Conservation (phyloP, 2,888 invertebrate species). For the Dryomyza anilis region DNA sequence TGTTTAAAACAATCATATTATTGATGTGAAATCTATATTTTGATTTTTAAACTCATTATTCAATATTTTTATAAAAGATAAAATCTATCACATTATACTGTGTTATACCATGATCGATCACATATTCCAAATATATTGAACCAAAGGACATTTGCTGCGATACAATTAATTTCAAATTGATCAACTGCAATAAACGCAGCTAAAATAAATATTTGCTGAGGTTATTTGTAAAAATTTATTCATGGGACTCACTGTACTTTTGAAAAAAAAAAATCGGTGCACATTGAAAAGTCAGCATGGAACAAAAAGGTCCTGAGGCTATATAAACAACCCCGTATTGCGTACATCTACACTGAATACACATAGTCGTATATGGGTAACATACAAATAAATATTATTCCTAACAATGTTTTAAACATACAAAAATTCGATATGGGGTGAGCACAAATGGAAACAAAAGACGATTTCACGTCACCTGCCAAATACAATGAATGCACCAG, state of each 20-base stretch:
- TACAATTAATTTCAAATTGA: background rate
- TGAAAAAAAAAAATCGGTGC: background rate
- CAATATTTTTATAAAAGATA: too few species aligned
- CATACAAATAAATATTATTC: conserved; percentile 17
- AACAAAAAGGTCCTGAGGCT: conserved; percentile 15
- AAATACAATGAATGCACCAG: conserved; percentile 47
- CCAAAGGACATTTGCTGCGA: background rate
- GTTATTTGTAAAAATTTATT: conserved; percentile 17
- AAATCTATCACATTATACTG: too few species aligned
- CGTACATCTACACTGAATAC: background rate
- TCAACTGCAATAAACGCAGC: background rate
- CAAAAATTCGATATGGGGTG: conserved; percentile 20
- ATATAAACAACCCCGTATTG: conserved; percentile 16
- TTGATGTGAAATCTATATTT: too few species aligned
- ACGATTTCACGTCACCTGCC: conserved; percentile 63
- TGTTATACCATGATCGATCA: too few species aligned
- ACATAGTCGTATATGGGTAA: background rate
- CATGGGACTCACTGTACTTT: background rate
- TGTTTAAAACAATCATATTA: too few species aligned
- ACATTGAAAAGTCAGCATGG: conserved; percentile 22
- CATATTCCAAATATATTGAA: too few species aligned
- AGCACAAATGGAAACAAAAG: conserved; percentile 53
- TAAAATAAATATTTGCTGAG: conserved; percentile 18
- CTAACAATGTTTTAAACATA: conserved; percentile 15
- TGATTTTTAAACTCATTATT: too few species aligned